Percentiles rank a stretch among this genome's conserved stretches.
Evolutionary conservation across 2,797 vertebrate genomes (phyloP).

Genomic region (Gadopsis bispinosus): DNA sequence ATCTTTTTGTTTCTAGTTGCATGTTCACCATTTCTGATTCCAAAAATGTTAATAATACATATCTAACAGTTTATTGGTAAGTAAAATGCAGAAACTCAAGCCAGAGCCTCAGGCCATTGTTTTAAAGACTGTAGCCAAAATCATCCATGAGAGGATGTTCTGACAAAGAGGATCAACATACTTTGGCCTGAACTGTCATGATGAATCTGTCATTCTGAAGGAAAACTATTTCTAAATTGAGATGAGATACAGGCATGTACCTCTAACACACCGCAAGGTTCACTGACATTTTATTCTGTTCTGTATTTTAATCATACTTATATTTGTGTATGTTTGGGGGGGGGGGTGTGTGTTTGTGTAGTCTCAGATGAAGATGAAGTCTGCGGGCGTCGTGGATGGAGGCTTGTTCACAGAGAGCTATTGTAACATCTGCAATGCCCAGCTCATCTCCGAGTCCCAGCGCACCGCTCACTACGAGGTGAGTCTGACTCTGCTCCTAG

Average conservation of each 20-base stretch:
- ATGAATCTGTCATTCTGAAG: conserved; percentile 52
- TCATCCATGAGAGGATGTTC: conserved; percentile 49
- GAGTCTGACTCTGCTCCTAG: conserved; percentile 49
- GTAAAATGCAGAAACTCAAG: conserved; percentile 36
- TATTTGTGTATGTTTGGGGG: conserved; percentile 51
- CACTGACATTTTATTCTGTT: conserved; percentile 44
- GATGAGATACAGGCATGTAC: conserved; percentile 44
- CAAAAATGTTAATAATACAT: neutral
- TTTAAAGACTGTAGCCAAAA: conserved; percentile 54
- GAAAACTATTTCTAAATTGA: conserved; percentile 45
- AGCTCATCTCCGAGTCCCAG: conserved; percentile 89
- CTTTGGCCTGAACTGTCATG: conserved; percentile 60
- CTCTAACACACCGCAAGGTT: conserved; percentile 37
- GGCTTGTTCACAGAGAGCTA: conserved; percentile 88
- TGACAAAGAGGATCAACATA: conserved; percentile 62
- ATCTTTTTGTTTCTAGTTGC: neutral
- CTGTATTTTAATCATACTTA: conserved; percentile 56
- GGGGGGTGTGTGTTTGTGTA: conserved; percentile 57
- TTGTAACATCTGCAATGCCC: conserved; percentile 88
- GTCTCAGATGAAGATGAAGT: conserved; percentile 87
- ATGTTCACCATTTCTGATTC: neutral
- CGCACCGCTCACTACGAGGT: conserved; percentile 88
- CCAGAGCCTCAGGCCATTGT: conserved; percentile 40
- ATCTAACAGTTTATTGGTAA: conserved; percentile 29
- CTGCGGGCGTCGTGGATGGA: conserved; percentile 80